These are phyloP conservation scores for Rhinogobio ventralis DNA, from an alignment of 2,797 vertebrate genomes.

Conservation along the genomic window DNA sequence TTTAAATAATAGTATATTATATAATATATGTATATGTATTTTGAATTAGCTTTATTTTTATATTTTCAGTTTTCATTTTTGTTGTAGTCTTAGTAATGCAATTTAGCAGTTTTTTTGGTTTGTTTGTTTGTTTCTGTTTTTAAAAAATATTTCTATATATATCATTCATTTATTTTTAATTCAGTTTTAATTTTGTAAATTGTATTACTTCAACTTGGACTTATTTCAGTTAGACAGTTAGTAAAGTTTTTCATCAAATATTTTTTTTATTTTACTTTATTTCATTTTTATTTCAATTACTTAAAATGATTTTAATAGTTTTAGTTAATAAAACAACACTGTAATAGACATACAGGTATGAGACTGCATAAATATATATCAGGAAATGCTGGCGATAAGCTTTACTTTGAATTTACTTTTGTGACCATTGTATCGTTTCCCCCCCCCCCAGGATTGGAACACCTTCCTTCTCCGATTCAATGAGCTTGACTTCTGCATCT, in stretches of 20 bases:
- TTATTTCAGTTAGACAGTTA: not conserved
- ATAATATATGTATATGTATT: not conserved
- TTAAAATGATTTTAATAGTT: not conserved
- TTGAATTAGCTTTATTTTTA: not conserved
- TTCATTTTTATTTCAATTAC: not conserved
- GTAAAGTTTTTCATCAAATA: not conserved
- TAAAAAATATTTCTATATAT: not conserved
- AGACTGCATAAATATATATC: not conserved
- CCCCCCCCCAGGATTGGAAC: slow-evolving; percentile 91
- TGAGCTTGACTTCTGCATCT: slow-evolving; percentile 96
- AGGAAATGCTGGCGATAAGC: not conserved
- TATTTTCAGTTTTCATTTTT: not conserved
- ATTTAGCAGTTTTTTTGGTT: not conserved
- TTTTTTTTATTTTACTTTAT: not conserved
- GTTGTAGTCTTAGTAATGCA: not conserved
- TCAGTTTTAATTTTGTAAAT: not conserved
- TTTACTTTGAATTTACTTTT: not conserved
- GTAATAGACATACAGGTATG: not conserved
- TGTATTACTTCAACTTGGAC: not conserved
- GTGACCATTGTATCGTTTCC: not conserved
- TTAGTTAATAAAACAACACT: not conserved
- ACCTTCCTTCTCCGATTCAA: slow-evolving; percentile 96
- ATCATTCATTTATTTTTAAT: not conserved
- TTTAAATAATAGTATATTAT: not conserved
- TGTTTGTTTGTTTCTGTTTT: not conserved